Evolutionary conservation across 2,113 vertebrate genomes (phyloP), one percentile per base, ranked within the genome.

Genomic region (Takifugu bimaculatus): DNA sequence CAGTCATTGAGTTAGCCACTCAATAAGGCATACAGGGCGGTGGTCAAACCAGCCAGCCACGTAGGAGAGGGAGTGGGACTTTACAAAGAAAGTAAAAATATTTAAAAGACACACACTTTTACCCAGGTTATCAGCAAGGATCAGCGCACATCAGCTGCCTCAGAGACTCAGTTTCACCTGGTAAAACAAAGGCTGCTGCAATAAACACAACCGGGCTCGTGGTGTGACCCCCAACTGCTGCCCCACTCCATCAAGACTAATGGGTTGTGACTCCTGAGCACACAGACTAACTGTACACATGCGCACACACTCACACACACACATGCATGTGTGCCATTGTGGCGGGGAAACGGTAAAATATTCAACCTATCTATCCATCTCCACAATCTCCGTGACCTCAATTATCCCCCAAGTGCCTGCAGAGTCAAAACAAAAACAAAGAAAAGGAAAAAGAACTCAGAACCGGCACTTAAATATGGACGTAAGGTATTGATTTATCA

Each of bases 171-270:
- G 35, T 39, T 54, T 51, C 27, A 61, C 4, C 43, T 54, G 39
- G 14, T 70, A 25, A 65, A 68, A 77, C 75, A 68, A 25, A 52
- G 35, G 6, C n/a, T 62, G 54, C 54, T 70, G 44, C 35, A 56
- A 54, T 55, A 71, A 78, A 66, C 65, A 48, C 66, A 59, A 56
- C 54, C 52, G 50, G 26, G 55, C 58, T 72, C 57, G 35, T 20
- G 26, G 47, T 63, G 52, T 53, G 75, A 70, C 62, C 67, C 66
- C 69, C 64, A n/a, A 13, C 71, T 68, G 65, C 68, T 78, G 28
- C 57, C 70, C 60, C 59, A 59, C 74, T 78, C 77, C 58, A 74
- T 86, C 80, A 88, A 53, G 55, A 78, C 68, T 87, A 88, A 86
- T 88, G 84, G 70, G 47, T 65, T 82, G 68, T 71, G 84, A 83